Evolutionary conservation across 2,113 vertebrate species (phyloP).

Genomic region (Mustela nigripes): DNA sequence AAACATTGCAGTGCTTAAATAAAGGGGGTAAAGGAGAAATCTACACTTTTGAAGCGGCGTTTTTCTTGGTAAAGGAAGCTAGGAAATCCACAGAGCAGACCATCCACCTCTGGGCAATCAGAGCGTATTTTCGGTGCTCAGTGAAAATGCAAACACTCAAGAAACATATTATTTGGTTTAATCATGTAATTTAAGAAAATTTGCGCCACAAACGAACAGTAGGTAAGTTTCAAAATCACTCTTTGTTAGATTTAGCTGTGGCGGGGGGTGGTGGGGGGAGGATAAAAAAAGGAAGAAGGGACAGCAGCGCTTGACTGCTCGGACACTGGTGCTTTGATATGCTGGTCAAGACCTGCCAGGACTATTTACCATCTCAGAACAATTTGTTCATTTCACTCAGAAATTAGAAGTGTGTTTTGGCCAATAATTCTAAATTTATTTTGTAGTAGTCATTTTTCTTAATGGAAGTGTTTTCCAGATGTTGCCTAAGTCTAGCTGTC

Average conservation of each 20-base stretch:
- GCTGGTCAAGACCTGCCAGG: constrained; percentile 74
- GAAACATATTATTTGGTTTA: not conserved
- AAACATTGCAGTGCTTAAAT: not conserved
- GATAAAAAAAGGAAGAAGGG: not conserved
- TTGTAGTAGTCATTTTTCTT: constrained; percentile 89
- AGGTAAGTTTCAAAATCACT: constrained; percentile 30
- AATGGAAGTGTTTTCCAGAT: constrained; percentile 91
- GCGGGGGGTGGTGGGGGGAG: not conserved
- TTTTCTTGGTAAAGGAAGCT: not conserved
- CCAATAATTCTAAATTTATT: constrained; percentile 85
- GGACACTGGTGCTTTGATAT: constrained; percentile 60
- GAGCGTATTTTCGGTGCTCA: not conserved
- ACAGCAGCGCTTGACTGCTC: constrained; percentile 38
- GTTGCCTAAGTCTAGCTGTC: constrained; percentile 88
- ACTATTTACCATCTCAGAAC: constrained; percentile 81
- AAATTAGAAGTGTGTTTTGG: constrained; percentile 88
- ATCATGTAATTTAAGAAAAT: not conserved
- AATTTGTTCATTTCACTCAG: constrained; percentile 86
- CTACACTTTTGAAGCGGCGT: not conserved
- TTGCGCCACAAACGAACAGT: not conserved
- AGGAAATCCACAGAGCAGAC: not conserved
- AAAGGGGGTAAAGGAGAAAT: not conserved
- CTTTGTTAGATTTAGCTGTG: constrained; percentile 68
- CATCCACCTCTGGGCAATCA: not conserved
- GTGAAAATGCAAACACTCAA: constrained; percentile 30